A percentile compares a stretch with the other conserved stretches of the same genome.
phyloP scores from a whole-genome alignment of 1,140 invertebrate species.

The Panagrolaimus sp. region DNA sequence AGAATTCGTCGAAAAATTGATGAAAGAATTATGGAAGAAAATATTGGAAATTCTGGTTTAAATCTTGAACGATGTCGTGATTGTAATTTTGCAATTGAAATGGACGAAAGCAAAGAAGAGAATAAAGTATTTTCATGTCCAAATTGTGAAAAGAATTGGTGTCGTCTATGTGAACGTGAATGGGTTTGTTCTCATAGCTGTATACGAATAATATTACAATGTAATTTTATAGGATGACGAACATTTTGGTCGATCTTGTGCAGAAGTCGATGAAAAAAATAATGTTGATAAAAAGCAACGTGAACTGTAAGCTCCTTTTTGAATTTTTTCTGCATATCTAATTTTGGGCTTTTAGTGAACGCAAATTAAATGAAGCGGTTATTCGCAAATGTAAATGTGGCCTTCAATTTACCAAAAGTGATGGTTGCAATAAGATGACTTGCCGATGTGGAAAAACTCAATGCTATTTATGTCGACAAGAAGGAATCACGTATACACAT shows the following conservation, averaged over 20 bases:
- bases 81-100: background rate
- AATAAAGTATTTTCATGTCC: background rate
- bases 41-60: background rate
- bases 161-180: background rate
- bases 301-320: background rate
- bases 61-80: background rate
- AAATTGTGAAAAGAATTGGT: background rate
- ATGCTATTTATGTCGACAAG: background rate
- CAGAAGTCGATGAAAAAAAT: background rate
- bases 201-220: too few relatives aligned
- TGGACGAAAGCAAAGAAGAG: background rate
- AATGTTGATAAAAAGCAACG: background rate
- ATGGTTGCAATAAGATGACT: background rate
- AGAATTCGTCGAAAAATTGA: background rate
- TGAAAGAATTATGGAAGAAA: background rate
- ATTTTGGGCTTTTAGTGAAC: background rate
- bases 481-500: background rate
- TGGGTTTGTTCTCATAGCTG: background rate
- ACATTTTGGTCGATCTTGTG: background rate
- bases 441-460: background rate
- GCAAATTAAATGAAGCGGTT: background rate
- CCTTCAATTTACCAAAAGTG: background rate
- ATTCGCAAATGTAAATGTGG: background rate
- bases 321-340: background rate
- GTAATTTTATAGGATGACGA: background rate